Conservation (phyloP, 2,113 vertebrate genomes). For the Menidia beryllina region DNA sequence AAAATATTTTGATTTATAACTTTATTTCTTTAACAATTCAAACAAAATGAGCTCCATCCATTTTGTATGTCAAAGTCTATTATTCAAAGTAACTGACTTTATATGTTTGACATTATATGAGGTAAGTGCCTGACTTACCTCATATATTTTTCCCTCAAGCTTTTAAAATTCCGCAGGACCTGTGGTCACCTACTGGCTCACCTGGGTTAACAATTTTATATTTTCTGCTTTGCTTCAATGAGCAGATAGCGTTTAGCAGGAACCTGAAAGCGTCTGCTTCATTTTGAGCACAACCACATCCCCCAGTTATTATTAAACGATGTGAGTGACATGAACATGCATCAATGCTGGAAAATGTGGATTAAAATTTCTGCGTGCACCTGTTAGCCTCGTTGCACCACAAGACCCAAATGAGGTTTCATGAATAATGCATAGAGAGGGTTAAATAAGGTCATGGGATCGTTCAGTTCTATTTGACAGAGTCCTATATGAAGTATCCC, state of each 20-base stretch:
- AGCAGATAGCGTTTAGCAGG: too few relatives aligned
- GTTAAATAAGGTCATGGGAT: conserved; percentile 3
- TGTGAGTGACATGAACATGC: not conserved
- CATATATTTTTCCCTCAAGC: too few relatives aligned
- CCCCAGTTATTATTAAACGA: too few relatives aligned
- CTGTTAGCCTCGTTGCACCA: not conserved
- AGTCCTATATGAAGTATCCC: not conserved
- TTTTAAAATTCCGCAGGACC: too few relatives aligned
- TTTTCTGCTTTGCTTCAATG: not conserved
- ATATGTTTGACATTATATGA: too few relatives aligned
- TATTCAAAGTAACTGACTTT: too few relatives aligned
- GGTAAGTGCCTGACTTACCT: too few relatives aligned
- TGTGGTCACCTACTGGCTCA: not conserved
- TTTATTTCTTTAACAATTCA: too few relatives aligned
- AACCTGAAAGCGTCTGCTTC: not conserved
- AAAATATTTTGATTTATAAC: too few relatives aligned
- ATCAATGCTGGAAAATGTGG: not conserved
- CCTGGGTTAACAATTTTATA: not conserved
- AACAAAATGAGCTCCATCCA: too few relatives aligned
- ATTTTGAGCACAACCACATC: too few relatives aligned
- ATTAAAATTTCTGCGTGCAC: not conserved
- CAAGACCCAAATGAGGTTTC: conserved; percentile 10
- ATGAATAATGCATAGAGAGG: conserved; percentile 8
- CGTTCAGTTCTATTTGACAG: conserved; percentile 1
- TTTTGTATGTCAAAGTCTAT: too few relatives aligned